Evolutionary conservation across 1,140 invertebrate genomes (phyloP).

Genomic region (Stegodyphus dumicola): DNA sequence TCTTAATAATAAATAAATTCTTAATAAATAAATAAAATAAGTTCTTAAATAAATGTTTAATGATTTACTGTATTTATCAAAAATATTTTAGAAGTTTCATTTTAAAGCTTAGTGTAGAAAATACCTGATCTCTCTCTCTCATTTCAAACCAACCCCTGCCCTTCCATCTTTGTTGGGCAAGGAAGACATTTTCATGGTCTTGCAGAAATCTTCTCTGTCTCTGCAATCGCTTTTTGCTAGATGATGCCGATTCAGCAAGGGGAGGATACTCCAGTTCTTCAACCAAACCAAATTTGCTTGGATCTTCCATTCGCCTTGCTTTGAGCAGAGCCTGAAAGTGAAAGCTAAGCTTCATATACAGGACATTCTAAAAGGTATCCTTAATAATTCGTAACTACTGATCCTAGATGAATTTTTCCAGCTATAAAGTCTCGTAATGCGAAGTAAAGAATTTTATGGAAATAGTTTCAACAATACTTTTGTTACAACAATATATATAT

Average conservation of each 20-base stretch:
- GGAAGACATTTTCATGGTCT: slow-evolving; percentile 90
- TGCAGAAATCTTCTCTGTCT: slow-evolving; percentile 75
- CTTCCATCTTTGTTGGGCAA: slow-evolving; percentile 89
- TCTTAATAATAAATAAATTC: too few species aligned
- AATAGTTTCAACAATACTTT: too few species aligned
- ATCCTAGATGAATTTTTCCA: neutral
- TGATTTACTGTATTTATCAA: too few species aligned
- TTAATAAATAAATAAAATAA: too few species aligned
- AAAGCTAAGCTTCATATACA: neutral
- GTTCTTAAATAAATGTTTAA: too few species aligned
- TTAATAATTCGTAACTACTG: neutral
- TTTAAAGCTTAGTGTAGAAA: too few species aligned
- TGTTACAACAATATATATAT: too few species aligned
- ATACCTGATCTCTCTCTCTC: slow-evolving; percentile 65
- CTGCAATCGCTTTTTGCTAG: slow-evolving; percentile 74
- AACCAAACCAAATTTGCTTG: slow-evolving; percentile 81
- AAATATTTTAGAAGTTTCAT: too few species aligned
- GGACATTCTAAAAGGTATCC: too few species aligned
- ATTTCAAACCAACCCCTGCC: slow-evolving; percentile 80
- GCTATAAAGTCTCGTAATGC: too few species aligned
- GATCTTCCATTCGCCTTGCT: slow-evolving; percentile 84
- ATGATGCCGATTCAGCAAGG: slow-evolving; percentile 65
- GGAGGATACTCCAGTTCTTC: slow-evolving; percentile 86
- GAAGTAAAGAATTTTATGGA: too few species aligned
- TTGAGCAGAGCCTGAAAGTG: slow-evolving; percentile 80